A percentile compares a stretch with the other conserved stretches of the same genome.
Conservation (phyloP, 2,797 vertebrate species). For the Manis crassicaudata region DNA sequence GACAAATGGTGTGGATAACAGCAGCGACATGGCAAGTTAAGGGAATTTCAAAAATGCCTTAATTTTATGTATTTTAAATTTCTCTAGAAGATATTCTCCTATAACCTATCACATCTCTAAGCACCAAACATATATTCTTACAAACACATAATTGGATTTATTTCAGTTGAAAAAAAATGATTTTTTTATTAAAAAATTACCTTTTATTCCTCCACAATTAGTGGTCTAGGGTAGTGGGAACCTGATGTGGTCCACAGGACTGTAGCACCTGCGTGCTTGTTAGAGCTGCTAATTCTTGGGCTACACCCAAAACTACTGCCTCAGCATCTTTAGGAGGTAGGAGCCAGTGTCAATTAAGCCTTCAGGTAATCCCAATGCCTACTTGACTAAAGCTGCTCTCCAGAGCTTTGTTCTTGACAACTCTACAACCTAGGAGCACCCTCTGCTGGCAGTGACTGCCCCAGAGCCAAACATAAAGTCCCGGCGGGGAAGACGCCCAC, state of each 20-base stretch:
- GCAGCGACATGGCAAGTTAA: background rate
- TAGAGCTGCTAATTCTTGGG: background rate
- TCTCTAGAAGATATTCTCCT: background rate
- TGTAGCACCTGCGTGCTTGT: rapidly evolving
- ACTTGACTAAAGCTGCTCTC: background rate
- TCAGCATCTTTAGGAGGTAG: background rate
- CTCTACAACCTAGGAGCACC: slow-evolving; percentile 62
- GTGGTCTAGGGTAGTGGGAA: background rate
- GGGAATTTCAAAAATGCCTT: background rate
- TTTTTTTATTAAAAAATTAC: background rate
- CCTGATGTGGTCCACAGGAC: background rate
- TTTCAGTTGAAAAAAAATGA: background rate
- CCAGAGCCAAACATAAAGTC: background rate
- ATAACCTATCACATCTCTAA: background rate
- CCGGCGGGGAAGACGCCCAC: background rate
- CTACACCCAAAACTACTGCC: background rate
- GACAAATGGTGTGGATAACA: background rate
- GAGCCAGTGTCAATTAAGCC: background rate
- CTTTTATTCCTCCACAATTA: background rate
- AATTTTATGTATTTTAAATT: background rate
- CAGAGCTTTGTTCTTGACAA: slow-evolving; percentile 2
- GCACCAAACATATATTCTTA: background rate
- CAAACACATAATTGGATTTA: background rate
- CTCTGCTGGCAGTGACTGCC: slow-evolving; percentile 66
- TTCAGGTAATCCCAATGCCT: background rate